A percentile compares a stretch with the other conserved stretches of the same genome.
Evolutionary conservation across 2,888 invertebrate genomes (phyloP).

Genomic region (Lordiphosa fenestrarum): DNA sequence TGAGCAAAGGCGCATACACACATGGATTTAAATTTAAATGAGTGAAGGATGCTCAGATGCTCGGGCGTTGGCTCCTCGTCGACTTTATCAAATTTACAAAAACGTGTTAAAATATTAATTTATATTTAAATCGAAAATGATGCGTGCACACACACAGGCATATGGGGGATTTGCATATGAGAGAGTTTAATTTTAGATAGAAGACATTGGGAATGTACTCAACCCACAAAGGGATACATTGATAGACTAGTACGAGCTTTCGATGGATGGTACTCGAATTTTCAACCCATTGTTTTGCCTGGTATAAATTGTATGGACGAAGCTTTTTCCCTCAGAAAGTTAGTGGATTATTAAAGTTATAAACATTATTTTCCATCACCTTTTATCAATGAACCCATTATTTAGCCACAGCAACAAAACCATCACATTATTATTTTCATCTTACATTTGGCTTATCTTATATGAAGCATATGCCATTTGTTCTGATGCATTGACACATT

Average conservation of each 20-base stretch:
- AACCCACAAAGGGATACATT: no score
- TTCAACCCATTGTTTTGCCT: no score
- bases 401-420: no score
- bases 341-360: no score
- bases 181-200: background rate
- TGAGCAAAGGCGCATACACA: conserved; percentile 57
- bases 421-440: conserved; percentile 6
- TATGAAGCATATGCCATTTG: conserved; percentile 18
- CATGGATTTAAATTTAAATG: conserved; percentile 70
- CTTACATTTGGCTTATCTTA: conserved; percentile 12
- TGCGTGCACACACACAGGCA: conserved; percentile 13
- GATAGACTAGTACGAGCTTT: no score
- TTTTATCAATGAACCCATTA: no score
- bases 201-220: no score
- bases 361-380: no score
- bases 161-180: conserved; percentile 5
- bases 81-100: conserved; percentile 70
- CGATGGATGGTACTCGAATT: no score
- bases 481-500: conserved; percentile 35
- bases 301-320: no score
- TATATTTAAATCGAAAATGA: conserved; percentile 63
- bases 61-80: conserved; percentile 32
- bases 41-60: conserved; percentile 36
- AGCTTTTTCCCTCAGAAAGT: no score
- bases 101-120: conserved; percentile 77